Percentiles rank a stretch among this genome's conserved stretches.
phyloP scores from a whole-genome alignment of 1,140 invertebrate genomes.

The Eupristina koningsbergeri region DNA sequence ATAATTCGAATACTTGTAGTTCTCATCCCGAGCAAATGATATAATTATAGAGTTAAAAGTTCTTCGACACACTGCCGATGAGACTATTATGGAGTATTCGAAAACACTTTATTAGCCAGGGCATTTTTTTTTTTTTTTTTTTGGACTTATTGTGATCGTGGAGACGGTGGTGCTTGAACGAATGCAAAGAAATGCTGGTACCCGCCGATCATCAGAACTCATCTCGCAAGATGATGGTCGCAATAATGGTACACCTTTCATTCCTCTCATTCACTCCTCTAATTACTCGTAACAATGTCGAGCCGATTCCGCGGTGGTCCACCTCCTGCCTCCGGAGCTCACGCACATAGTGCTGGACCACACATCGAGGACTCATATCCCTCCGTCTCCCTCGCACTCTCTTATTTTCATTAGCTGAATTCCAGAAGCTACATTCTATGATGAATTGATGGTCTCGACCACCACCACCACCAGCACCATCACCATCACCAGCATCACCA shows the following conservation, averaged over 20 bases:
- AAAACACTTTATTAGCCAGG: slow-evolving; percentile 32
- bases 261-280: background rate
- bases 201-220: background rate
- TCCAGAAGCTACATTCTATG: slow-evolving; percentile 72
- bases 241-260: slow-evolving; percentile 16
- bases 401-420: slow-evolving; percentile 61
- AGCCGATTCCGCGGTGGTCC: slow-evolving; percentile 21
- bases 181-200: background rate
- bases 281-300: slow-evolving; percentile 31
- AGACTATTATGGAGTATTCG: background rate
- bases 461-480: background rate
- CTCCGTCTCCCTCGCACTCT: slow-evolving; percentile 38
- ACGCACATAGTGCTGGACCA: slow-evolving; percentile 59
- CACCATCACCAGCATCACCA: background rate
- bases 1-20: background rate
- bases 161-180: background rate
- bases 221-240: slow-evolving; percentile 36
- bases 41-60: background rate
- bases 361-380: slow-evolving; percentile 62
- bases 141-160: background rate
- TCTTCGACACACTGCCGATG: background rate
- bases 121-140: background rate
- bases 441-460: slow-evolving; percentile 63
- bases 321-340: background rate
- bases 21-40: background rate